Evolutionary conservation across 2,888 invertebrate species (phyloP), one percentile per base, ranked within the genome.

Genomic region (Megastigmus dorsalis): DNA sequence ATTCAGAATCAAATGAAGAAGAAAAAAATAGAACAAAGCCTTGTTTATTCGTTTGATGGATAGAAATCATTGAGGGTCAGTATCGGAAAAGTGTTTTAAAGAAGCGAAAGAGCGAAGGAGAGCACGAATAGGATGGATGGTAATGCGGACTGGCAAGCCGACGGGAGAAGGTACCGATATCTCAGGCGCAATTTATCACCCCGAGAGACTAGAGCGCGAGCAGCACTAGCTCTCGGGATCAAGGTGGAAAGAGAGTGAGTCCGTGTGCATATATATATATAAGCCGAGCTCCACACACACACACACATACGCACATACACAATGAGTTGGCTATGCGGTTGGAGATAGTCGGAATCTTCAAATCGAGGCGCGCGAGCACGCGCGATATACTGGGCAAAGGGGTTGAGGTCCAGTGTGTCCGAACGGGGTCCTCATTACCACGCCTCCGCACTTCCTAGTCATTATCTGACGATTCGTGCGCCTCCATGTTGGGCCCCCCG

Each of bases 361-460:
- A n/a, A n/a, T n/a, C n/a, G 54, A 48, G 52, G 62, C 57, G 70
- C 62, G 60, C 26, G 69, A 77, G 69, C 70, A 77, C 75, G 78
- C 59, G 50, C 41, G 23, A 52, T n/a, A n/a, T n/a, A n/a, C 33
- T 9, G 23, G 62, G 43, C 60, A 10, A 13, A 10, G 38, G 60
- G 59, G 50, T 45, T 23, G 57, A 2, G 45, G 62, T 48, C 28
- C 26, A 59, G 30, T 62, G 23, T 57, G 38, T 66, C 45, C 77
- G 77, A 79, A 78, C 79, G 78, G 79, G n/a, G 80, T 82, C 80
- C 82, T 85, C 84, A 84, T 85, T 83, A 85, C 85, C 84, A 83
- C 85, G 84, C 85, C 84, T 80, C 78, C 79, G 50, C 79, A 84
- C 82, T 84, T 84, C 83, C 84, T 84, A 84, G 45, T 84, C 82